phyloP scores from a whole-genome alignment of 2,113 vertebrate species.

The Cardinalis cardinalis region DNA sequence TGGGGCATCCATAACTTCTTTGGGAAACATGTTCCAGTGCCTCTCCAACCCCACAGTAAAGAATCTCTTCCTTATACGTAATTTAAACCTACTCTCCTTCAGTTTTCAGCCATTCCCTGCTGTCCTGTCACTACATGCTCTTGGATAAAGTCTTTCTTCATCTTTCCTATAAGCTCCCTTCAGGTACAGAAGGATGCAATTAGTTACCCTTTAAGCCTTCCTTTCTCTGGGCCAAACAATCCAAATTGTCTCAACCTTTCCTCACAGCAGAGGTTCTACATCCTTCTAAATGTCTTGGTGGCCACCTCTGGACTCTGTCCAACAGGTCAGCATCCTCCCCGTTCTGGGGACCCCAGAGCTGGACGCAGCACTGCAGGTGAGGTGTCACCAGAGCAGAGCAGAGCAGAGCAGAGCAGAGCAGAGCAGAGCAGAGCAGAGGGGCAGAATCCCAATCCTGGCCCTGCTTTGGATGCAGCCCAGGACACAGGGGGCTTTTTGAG shows the following conservation, averaged over 20 bases:
- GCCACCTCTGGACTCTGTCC: not conserved
- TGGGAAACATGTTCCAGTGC: not conserved
- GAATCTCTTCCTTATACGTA: not conserved
- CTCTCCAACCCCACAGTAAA: not conserved
- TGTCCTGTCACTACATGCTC: not conserved
- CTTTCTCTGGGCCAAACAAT: not conserved
- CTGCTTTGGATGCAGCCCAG: not conserved
- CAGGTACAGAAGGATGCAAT: not conserved
- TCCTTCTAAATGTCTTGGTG: not conserved
- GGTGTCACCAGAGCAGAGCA: too few species aligned
- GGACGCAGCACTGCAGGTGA: not conserved
- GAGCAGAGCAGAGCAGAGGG: too few species aligned
- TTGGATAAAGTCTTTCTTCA: not conserved
- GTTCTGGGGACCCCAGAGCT: not conserved
- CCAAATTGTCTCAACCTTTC: not conserved
- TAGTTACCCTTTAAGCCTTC: not conserved
- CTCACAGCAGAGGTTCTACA: not conserved
- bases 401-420: too few species aligned
- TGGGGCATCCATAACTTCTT: not conserved
- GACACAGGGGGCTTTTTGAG: accelerated
- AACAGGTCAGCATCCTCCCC: accelerated
- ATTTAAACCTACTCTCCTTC: not conserved
- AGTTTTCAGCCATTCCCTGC: not conserved
- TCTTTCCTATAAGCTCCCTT: not conserved
- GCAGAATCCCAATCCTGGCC: not conserved